Percentiles rank a stretch among this genome's conserved stretches.
Conservation (phyloP, 2,113 vertebrate genomes). For the Ageneiosus marmoratus region DNA sequence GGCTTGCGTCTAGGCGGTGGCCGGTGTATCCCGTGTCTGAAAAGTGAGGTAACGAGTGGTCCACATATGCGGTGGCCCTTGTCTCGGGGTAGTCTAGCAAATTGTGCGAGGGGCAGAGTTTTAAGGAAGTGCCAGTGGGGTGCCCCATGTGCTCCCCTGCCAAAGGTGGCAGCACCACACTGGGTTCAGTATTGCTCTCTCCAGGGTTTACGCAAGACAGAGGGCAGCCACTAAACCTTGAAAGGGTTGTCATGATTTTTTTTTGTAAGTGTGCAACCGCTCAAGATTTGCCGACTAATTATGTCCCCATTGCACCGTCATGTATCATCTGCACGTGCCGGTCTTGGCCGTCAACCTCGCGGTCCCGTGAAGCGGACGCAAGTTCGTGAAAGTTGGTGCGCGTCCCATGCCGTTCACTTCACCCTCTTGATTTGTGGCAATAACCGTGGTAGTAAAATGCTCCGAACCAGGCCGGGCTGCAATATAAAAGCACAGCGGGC, state of each 20-base stretch:
- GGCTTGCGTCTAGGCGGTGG: conserved; percentile 73
- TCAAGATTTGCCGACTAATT: conserved; percentile 64
- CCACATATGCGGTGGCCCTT: conserved; percentile 71
- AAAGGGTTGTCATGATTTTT: conserved; percentile 66
- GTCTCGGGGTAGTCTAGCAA: conserved; percentile 73
- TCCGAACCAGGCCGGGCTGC: conserved; percentile 93
- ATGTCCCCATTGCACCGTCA: conserved; percentile 66
- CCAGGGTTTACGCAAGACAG: conserved; percentile 74
- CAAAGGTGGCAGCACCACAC: conserved; percentile 72
- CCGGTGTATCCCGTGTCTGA: conserved; percentile 75
- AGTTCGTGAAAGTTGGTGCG: conserved; percentile 73
- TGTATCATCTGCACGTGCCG: conserved; percentile 76
- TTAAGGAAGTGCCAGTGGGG: conserved; percentile 73
- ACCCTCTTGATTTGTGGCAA: conserved; percentile 90
- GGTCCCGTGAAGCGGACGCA: conserved; percentile 67
- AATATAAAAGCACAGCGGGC: conserved; percentile 99
- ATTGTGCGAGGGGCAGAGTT: conserved; percentile 74
- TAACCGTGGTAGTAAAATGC: conserved; percentile 92
- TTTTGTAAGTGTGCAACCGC: conserved; percentile 55
- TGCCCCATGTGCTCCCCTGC: conserved; percentile 67
- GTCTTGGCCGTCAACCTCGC: conserved; percentile 73
- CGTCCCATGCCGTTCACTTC: conserved; percentile 80
- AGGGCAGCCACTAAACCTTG: conserved; percentile 70
- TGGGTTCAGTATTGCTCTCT: conserved; percentile 70
- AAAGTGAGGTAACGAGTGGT: conserved; percentile 73